phyloP scores from a whole-genome alignment of 2,888 invertebrate genomes.

The Agrotis clavis region DNA sequence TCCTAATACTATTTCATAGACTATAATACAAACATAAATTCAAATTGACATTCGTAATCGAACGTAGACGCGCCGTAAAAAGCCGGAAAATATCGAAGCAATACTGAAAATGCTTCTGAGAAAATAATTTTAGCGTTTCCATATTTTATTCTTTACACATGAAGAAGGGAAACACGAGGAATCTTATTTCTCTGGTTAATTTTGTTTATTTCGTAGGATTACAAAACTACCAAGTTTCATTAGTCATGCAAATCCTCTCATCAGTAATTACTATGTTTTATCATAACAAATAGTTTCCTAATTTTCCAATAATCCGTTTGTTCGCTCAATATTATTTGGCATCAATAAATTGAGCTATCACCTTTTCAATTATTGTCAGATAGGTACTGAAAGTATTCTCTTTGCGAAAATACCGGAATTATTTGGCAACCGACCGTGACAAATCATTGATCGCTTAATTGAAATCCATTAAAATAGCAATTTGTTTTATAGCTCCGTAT shows the following conservation, averaged over 20 bases:
- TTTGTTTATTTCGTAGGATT: no score
- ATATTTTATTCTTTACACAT: slow-evolving; percentile 36
- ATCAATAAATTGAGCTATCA: slow-evolving; percentile 13
- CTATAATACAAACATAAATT: slow-evolving; percentile 44
- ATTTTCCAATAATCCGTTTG: background rate
- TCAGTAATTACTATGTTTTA: background rate
- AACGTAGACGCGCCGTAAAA: slow-evolving; percentile 40
- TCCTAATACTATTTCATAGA: slow-evolving; percentile 31
- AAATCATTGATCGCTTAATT: slow-evolving; percentile 14
- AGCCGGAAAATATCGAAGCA: slow-evolving; percentile 34
- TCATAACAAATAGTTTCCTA: background rate
- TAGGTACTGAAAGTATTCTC: background rate
- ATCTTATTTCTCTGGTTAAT: slow-evolving; percentile 2
- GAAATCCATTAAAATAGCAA: slow-evolving; percentile 28
- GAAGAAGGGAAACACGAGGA: background rate
- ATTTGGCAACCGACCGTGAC: background rate
- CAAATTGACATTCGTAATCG: slow-evolving; percentile 31
- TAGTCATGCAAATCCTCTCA: background rate
- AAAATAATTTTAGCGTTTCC: slow-evolving; percentile 32
- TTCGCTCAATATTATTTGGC: slow-evolving; percentile 1
- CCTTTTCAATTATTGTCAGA: slow-evolving; percentile 2
- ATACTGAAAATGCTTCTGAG: slow-evolving; percentile 29
- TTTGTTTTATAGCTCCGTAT: background rate
- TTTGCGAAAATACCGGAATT: slow-evolving; percentile 16
- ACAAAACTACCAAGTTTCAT: background rate